A percentile compares a stretch with the other conserved stretches of the same genome.
Evolutionary conservation across 1,140 invertebrate species (phyloP).

Genomic region (Halesus radiatus): DNA sequence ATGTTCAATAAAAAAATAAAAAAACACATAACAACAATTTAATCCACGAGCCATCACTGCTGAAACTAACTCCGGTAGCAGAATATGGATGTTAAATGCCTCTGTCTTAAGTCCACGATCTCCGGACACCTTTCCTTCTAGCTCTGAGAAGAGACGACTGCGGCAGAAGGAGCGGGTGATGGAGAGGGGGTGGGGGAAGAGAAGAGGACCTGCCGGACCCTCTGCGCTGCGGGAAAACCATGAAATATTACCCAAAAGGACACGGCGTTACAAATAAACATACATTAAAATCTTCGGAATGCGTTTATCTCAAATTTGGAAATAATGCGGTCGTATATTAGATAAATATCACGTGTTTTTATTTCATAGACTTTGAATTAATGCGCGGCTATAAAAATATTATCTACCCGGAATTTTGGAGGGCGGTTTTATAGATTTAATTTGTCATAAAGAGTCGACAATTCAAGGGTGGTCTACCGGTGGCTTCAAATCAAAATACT

Average conservation of each 20-base stretch:
- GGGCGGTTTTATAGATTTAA: too few relatives aligned
- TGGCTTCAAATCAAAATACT: too few relatives aligned
- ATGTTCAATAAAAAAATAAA: neutral
- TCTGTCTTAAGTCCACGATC: constrained; percentile 40
- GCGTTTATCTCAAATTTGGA: constrained; percentile 26
- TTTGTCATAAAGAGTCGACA: too few relatives aligned
- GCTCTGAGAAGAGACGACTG: neutral
- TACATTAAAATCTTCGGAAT: constrained; percentile 9
- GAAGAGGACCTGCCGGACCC: constrained; percentile 15
- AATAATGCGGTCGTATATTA: neutral
- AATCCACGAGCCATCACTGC: constrained; percentile 20
- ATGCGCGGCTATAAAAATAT: neutral
- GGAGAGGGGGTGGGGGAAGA: neutral
- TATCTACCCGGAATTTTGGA: too few relatives aligned
- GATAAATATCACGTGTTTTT: constrained; percentile 3
- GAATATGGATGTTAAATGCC: constrained; percentile 51
- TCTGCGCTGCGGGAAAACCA: constrained; percentile 30
- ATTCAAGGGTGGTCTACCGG: too few relatives aligned
- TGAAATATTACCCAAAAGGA: constrained; percentile 32
- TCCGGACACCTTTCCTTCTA: constrained; percentile 15
- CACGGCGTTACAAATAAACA: neutral
- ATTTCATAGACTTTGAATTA: constrained; percentile 4
- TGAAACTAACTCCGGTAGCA: constrained; percentile 55
- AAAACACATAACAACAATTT: too few relatives aligned
- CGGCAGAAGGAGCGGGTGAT: neutral